Percentiles rank a stretch among this genome's conserved stretches.
Conservation (phyloP, 37 sponge, comb jelly and placozoan species). For the Spongia lamella region DNA sequence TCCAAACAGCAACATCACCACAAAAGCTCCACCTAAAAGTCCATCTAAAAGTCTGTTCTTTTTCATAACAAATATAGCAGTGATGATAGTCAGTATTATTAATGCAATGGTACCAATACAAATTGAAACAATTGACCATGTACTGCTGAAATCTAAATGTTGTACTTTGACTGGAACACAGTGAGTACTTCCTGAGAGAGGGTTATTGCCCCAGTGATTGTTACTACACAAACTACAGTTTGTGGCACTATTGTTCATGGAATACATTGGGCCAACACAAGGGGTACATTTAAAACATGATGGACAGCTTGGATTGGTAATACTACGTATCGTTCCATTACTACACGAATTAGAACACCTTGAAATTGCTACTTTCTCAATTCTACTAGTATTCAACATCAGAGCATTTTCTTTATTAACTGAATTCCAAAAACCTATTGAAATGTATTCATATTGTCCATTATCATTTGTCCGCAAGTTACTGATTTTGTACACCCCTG, state of each 20-base stretch:
- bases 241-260: neutral
- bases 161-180: constrained; percentile 31
- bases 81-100: neutral
- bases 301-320: neutral
- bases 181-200: constrained; percentile 20
- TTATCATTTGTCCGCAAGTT: constrained; percentile 25
- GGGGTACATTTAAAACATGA: constrained; percentile 62
- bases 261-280: constrained; percentile 42
- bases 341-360: too few relatives aligned
- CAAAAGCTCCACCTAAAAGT: constrained; percentile 80
- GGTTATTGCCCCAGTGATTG: constrained; percentile 44
- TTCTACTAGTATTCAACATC: constrained; percentile 27
- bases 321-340: neutral
- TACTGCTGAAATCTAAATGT: neutral
- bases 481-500: constrained; percentile 27
- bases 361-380: neutral
- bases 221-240: constrained; percentile 34
- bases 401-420: neutral
- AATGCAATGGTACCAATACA: constrained; percentile 2
- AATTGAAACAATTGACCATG: constrained; percentile 6
- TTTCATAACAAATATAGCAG: neutral
- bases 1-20: constrained; percentile 59
- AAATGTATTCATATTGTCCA: neutral
- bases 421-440: constrained; percentile 41
- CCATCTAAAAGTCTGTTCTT: constrained; percentile 2